Conservation (phyloP, 2,113 vertebrate genomes). For the Gymnocephalus cernua region DNA sequence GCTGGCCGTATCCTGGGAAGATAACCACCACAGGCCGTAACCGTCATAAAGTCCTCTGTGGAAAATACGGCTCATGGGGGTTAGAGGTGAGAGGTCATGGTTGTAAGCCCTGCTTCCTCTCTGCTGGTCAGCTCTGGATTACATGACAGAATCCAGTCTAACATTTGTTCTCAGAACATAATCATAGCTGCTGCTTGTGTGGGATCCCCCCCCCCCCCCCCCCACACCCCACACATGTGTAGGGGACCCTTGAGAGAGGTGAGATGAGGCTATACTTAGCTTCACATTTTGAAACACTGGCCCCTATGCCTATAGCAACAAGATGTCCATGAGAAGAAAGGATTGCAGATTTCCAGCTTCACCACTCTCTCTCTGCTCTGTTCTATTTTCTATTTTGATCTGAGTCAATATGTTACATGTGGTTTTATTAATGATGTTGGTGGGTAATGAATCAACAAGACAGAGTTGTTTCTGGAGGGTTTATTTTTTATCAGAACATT, state of each 20-base stretch:
- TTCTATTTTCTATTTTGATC: slow-evolving; percentile 54
- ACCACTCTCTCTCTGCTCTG: slow-evolving; percentile 13
- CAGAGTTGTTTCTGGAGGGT: not conserved
- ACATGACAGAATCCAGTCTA: slow-evolving; percentile 28
- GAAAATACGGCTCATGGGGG: slow-evolving; percentile 68
- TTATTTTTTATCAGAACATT: slow-evolving; percentile 15
- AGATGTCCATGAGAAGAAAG: slow-evolving; percentile 41
- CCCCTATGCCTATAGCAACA: slow-evolving; percentile 25
- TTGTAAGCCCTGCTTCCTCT: slow-evolving; percentile 65
- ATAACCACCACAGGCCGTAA: slow-evolving; percentile 53
- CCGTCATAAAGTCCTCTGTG: slow-evolving; percentile 48
- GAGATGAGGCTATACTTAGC: slow-evolving; percentile 47
- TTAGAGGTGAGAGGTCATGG: slow-evolving; percentile 64
- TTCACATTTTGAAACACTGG: slow-evolving; percentile 10
- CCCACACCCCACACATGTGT: slow-evolving; percentile 19
- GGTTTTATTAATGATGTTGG: slow-evolving; percentile 20
- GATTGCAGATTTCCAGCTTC: slow-evolving; percentile 31
- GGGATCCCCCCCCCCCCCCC: slow-evolving; percentile 4
- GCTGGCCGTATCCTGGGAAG: slow-evolving; percentile 71
- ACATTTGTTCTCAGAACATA: slow-evolving; percentile 51
- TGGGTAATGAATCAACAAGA: slow-evolving; percentile 1
- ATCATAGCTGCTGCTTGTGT: slow-evolving; percentile 26
- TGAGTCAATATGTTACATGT: slow-evolving; percentile 44
- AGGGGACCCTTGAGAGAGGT: slow-evolving; percentile 60
- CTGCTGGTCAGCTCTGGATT: slow-evolving; percentile 32